Evolutionary conservation across 2,113 vertebrate species (phyloP), one percentile per base, ranked within the genome.

Genomic region (Corythoichthys haematopterus): DNA sequence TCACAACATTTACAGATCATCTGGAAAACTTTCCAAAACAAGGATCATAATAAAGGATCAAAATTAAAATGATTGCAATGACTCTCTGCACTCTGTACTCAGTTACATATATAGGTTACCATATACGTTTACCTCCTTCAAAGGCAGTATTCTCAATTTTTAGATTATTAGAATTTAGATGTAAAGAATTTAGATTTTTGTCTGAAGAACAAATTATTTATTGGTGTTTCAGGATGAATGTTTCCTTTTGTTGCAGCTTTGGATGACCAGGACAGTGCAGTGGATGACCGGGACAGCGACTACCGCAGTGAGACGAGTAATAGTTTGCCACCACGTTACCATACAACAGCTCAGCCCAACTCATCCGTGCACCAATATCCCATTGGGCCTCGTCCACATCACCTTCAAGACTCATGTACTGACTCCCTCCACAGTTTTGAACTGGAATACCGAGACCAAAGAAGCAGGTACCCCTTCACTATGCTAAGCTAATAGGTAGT

Each of bases 251-350:
- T 40, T 69, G 57, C 79, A 99, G 97, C 95, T 47, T 91, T 95
- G 65, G 96, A 98, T 83, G 97, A 99, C 61, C 93, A 93, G 43
- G 97, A 99, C 85, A 98, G 96, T 60, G 94, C 96, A 0, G 92
- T 95, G 6, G 97, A 99, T 45, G 97, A 99, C 82, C 89, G 97
- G 65, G 97, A 99, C 77, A 99, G 97, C 1, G 97, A 99, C 89
- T 99, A 98, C 72, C 94, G 96, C 73, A 99, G 97, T 1, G 97
- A 99, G 88, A 95, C 96, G 0, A 98, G 97, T 84, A 97, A 86
- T 86, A 95, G 95, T 85, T 74, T 96, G 47, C 97, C 96, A 2
- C 95, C 94, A 0, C 94, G 91, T 0, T 97, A 92, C 86, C 95
- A 96, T 81, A 96, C 92, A 0, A 95, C 95, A 0, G 89, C 86